A percentile compares a stretch with the other conserved stretches of the same genome.
phyloP scores from a whole-genome alignment of 2,113 vertebrate species.

The Plecotus auritus region DNA sequence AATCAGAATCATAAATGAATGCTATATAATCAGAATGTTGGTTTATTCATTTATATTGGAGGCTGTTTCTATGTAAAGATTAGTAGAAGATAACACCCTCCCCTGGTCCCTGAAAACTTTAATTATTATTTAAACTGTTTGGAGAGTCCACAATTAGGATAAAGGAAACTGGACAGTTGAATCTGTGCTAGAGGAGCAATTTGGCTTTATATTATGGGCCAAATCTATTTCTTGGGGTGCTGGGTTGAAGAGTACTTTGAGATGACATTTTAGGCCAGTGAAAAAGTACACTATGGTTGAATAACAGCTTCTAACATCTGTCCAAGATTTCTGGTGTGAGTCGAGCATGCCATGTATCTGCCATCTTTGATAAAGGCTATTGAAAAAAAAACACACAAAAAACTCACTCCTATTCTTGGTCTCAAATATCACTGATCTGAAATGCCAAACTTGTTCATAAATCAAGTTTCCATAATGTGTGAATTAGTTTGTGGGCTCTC shows the following conservation, averaged over 20 bases:
- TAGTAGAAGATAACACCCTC: background rate
- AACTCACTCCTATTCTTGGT: background rate
- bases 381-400: background rate
- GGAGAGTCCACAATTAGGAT: background rate
- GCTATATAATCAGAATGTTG: background rate
- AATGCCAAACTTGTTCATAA: background rate
- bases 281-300: background rate
- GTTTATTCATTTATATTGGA: background rate
- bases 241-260: background rate
- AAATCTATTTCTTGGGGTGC: background rate
- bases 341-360: accelerated
- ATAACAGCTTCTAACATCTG: background rate
- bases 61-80: background rate
- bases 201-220: background rate
- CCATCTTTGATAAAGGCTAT: background rate
- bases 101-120: background rate
- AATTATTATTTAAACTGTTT: background rate
- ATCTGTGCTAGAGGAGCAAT: background rate
- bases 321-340: background rate
- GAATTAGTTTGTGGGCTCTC: background rate
- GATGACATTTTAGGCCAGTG: background rate
- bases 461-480: background rate
- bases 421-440: background rate
- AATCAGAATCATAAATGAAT: background rate
- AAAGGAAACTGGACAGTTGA: background rate